Percentiles rank a stretch among this genome's conserved stretches.
Evolutionary conservation across 2,797 vertebrate species (phyloP).

Genomic region (Dallia pectoralis): DNA sequence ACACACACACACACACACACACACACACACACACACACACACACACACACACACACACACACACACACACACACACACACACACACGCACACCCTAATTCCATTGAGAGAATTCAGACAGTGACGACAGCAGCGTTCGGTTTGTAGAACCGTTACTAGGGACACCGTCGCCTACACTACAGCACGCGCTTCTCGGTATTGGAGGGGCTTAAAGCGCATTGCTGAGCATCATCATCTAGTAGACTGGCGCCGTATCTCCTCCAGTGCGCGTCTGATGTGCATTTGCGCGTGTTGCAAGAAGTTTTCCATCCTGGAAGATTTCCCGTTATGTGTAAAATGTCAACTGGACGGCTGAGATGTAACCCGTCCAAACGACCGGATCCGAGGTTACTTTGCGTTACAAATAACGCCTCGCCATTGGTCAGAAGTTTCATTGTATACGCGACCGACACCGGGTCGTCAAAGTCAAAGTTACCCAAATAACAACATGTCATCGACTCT

Average conservation of each 20-base stretch:
- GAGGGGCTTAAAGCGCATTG: background rate
- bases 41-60: background rate
- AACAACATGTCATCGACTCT: slow-evolving; percentile 74
- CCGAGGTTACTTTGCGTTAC: background rate
- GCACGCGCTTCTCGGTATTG: background rate
- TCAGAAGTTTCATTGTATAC: background rate
- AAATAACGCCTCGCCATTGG: background rate
- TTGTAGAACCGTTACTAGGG: slow-evolving; percentile 12
- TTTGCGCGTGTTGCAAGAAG: too few species aligned
- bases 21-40: background rate
- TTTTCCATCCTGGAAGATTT: background rate
- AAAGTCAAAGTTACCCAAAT: slow-evolving; percentile 33
- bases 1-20: background rate
- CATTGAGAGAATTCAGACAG: slow-evolving; percentile 46
- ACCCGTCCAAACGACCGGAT: background rate
- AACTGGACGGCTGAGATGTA: background rate
- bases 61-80: slow-evolving; percentile 22
- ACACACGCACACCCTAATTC: slow-evolving; percentile 43
- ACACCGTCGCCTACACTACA: background rate
- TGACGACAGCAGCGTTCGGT: slow-evolving; percentile 63
- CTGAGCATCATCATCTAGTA: background rate
- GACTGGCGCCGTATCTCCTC: background rate
- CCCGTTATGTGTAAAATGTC: background rate
- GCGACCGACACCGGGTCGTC: slow-evolving; percentile 23
- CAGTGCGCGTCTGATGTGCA: background rate